Percentiles rank a stretch among this genome's conserved stretches.
Evolutionary conservation across 2,797 vertebrate genomes (phyloP).

Genomic region (Neopelma chrysocephalum): DNA sequence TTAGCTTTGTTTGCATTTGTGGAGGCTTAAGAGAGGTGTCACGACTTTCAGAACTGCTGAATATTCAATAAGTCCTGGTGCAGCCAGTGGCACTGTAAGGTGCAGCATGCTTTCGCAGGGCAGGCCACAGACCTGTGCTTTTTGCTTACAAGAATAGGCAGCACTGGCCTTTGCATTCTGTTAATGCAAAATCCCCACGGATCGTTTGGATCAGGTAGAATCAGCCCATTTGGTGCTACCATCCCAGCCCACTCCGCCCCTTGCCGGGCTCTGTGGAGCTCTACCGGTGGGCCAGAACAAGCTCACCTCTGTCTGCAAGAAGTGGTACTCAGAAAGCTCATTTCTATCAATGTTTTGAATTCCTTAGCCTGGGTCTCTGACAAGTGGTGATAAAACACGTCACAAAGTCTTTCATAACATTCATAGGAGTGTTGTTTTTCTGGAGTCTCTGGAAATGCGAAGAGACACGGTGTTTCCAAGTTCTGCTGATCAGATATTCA

Average conservation of each 20-base stretch:
- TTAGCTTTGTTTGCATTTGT: neutral
- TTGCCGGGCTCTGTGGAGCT: fast-evolving
- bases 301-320: neutral
- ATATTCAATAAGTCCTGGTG: neutral
- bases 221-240: neutral
- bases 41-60: neutral
- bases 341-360: neutral
- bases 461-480: neutral
- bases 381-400: neutral
- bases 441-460: neutral
- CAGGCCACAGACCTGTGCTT: neutral
- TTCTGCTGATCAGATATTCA: neutral
- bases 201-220: fast-evolving
- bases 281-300: fast-evolving
- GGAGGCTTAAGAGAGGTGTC: neutral
- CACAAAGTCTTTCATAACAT: neutral
- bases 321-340: neutral
- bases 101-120: neutral
- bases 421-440: neutral
- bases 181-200: neutral
- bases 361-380: neutral
- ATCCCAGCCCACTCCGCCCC: fast-evolving
- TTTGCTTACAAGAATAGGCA: neutral
- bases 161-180: neutral
- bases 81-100: neutral